Percentiles rank a stretch among this genome's conserved stretches.
Conservation (phyloP, 1,140 invertebrate genomes). For the Dolichoris vasculosae region DNA sequence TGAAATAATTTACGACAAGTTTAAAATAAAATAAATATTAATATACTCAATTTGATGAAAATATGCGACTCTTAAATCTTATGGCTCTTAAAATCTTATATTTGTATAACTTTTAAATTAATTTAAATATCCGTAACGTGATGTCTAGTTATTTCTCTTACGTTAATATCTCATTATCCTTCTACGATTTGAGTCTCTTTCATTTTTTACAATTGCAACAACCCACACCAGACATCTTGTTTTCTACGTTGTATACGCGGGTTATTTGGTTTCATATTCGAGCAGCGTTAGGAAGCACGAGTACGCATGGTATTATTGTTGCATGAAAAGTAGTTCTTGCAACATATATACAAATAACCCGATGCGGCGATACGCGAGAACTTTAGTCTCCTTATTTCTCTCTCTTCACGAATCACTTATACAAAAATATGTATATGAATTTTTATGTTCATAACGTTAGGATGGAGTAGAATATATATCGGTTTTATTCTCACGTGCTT, state of each 20-base stretch:
- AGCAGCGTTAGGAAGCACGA: not conserved
- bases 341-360: not conserved
- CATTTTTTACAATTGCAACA: conserved; percentile 30
- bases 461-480: not conserved
- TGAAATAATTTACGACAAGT: too few species aligned
- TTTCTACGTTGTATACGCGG: not conserved
- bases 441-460: not conserved
- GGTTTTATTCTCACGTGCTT: not conserved
- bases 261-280: conserved; percentile 23
- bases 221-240: not conserved
- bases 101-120: not conserved
- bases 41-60: too few species aligned
- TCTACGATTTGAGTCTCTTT: not conserved
- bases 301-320: conserved; percentile 37
- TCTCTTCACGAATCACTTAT: not conserved
- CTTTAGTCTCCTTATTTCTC: not conserved
- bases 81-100: too few species aligned
- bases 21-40: too few species aligned
- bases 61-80: too few species aligned
- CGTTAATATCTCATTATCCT: conserved; percentile 18
- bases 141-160: conserved; percentile 10
- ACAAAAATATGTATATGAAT: not conserved
- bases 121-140: not conserved
- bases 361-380: not conserved
- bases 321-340: conserved; percentile 1